Evolutionary conservation across 2,113 vertebrate species (phyloP), one percentile per base, ranked within the genome.

Genomic region (rat (Rattus norvegicus)): DNA sequence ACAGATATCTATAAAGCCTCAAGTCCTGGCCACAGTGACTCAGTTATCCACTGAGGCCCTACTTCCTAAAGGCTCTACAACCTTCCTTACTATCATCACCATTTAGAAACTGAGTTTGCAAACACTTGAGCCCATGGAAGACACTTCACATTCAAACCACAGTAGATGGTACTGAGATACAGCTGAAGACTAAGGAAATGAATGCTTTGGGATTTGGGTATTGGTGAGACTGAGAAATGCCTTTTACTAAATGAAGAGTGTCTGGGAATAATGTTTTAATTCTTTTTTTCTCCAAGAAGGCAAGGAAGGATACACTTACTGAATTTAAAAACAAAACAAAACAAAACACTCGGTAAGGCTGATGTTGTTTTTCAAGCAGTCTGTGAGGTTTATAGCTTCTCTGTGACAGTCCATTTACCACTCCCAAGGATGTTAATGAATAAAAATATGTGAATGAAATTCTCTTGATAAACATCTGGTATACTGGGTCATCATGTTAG

Each of bases 361-460:
- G 7, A 54, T 56, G 4, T 5, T 70, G 6, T 9, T 86, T 96
- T 77, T 43, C 83, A 92, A 49, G 81, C 14, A 85, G 36, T 14
- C 43, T 69, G 39, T 26, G 9, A 56, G 70, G 1, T 28, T 90
- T 88, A 30, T 14, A 75, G 12, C 9, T 88, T 88, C 79, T 11
- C 80, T 28, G 26, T 81, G 63, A 88, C 59, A 87, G 19, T 54
- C 1, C 10, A 2, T 92, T 76, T 93, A 76, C 63, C 88, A 39
- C 95, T 77, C 39, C 39, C 12, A 81, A 72, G 11, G 80, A 76
- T 20, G 33, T 0, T 36, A 61, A 83, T 92, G 28, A 92, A 59
- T 94, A 63, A 90, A 59, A 77, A 33, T 63, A 36, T n/a, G 17
- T 83, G 59, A 93, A 52, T 19, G 9, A 61, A 80, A 95, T 93